Evolutionary conservation across 2,113 vertebrate genomes (phyloP), one percentile per base, ranked within the genome.

Genomic region (Furnarius figulus): DNA sequence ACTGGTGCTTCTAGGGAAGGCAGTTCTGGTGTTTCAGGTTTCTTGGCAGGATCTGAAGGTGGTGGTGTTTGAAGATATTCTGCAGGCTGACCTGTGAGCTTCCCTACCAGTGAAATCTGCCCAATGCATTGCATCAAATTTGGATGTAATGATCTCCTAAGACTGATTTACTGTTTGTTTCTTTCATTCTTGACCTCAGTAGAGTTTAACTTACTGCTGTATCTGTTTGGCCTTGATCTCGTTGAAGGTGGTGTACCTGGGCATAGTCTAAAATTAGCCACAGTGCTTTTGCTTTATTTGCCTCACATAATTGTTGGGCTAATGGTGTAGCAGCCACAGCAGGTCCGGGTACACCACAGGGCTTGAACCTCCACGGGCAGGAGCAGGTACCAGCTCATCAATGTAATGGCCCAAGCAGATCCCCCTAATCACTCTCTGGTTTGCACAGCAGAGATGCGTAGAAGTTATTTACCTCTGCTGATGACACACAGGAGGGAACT

Each of bases 281-380:
- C 1, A 58, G 37, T 6, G 2, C 23, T 74, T 93, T 35, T 70
- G 49, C 46, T 89, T 90, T 24, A 40, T 74, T 74, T 52, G 10
- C 28, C 71, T 84, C 12, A 4, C 0, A 0, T 53, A 81, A 35
- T 19, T 16, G 0, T 59, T 73, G 53, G 27, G 49, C 31, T 35
- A 65, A 55, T 12, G 3, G 33, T 24, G 23, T 76, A 76, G 84
- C 86, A 74, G n/a, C 42, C 14, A 6, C 33, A 2, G 9, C 22
- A 72, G 74, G 42, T 15, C 0, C 0, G 0, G 71, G 72, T 47
- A 35, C 8, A 35, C 13, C 8, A 13, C 0, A 0, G 40, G 28
- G 50, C 59, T 28, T 62, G 67, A 82, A 67, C n/a, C 63, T 71
- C 17, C 2, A 17, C 66, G 59, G 42, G 49, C 6, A 86, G 58